phyloP scores from a whole-genome alignment of 2,113 vertebrate genomes.

The Gambusia affinis region DNA sequence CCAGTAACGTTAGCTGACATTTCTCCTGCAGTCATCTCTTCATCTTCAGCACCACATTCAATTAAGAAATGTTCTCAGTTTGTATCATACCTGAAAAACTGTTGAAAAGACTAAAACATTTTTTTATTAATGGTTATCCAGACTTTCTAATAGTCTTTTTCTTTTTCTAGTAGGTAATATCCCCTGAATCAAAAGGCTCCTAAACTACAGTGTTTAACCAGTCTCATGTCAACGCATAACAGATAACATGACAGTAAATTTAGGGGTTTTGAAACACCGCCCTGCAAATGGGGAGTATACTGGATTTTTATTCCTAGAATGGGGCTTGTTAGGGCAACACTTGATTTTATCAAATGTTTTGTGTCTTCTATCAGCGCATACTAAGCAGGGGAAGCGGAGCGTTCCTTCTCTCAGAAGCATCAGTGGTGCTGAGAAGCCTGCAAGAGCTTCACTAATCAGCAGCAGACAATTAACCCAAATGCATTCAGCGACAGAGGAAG shows the following conservation, averaged over 20 bases:
- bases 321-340: neutral
- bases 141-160: neutral
- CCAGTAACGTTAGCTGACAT: neutral
- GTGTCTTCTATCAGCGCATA: constrained; percentile 22
- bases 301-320: neutral
- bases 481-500: constrained; percentile 42
- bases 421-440: constrained; percentile 37
- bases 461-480: constrained; percentile 55
- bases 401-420: constrained; percentile 20
- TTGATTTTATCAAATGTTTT: constrained; percentile 3
- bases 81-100: neutral
- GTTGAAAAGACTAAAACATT: neutral
- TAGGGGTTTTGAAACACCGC: too few species aligned
- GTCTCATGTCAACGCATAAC: neutral
- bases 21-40: neutral
- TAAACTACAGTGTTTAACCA: neutral
- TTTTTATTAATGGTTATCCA: too few species aligned
- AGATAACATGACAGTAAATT: neutral
- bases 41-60: neutral
- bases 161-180: neutral
- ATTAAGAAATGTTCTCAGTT: neutral
- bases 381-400: constrained; percentile 23
- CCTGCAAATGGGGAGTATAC: neutral
- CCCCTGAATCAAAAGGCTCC: neutral
- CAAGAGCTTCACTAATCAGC: constrained; percentile 49